These are phyloP conservation scores for Aphelocoma californica DNA, from an alignment of 2,797 vertebrate species.

Conservation along the genomic window DNA sequence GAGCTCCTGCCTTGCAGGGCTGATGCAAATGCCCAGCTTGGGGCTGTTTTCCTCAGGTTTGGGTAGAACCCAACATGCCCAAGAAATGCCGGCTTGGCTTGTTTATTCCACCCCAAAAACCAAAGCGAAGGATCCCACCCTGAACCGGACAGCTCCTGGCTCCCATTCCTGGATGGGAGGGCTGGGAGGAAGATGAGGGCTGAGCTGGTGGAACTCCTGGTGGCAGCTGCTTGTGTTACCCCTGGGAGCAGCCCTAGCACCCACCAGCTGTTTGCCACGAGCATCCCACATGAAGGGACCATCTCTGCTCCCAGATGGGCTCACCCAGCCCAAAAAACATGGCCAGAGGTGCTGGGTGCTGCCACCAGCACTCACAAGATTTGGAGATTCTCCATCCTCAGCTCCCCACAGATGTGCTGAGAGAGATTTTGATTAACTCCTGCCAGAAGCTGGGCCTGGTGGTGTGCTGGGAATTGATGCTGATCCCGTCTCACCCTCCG, in stretches of 20 bases:
- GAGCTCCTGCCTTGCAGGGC: background rate
- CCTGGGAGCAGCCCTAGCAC: background rate
- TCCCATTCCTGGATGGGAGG: accelerated
- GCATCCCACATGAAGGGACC: accelerated
- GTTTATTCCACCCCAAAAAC: background rate
- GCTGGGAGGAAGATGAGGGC: background rate
- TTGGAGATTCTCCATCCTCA: background rate
- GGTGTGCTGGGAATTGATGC: conserved; percentile 30
- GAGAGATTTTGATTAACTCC: background rate
- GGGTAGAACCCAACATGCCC: background rate
- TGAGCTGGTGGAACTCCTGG: background rate
- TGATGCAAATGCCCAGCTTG: background rate
- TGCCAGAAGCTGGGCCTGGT: accelerated
- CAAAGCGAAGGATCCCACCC: accelerated
- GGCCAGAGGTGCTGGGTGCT: background rate
- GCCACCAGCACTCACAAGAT: background rate
- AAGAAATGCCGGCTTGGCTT: background rate
- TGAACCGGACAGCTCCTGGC: background rate
- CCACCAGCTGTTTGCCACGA: background rate
- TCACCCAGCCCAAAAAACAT: background rate
- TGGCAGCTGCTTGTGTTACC: background rate
- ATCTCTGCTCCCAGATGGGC: background rate
- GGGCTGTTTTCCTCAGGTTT: background rate
- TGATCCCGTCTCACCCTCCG: background rate
- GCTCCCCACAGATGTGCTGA: background rate